A percentile compares a stretch with the other conserved stretches of the same genome.
Evolutionary conservation across 2,113 vertebrate species (phyloP).

Genomic region (Nycticryphes semicollaris): DNA sequence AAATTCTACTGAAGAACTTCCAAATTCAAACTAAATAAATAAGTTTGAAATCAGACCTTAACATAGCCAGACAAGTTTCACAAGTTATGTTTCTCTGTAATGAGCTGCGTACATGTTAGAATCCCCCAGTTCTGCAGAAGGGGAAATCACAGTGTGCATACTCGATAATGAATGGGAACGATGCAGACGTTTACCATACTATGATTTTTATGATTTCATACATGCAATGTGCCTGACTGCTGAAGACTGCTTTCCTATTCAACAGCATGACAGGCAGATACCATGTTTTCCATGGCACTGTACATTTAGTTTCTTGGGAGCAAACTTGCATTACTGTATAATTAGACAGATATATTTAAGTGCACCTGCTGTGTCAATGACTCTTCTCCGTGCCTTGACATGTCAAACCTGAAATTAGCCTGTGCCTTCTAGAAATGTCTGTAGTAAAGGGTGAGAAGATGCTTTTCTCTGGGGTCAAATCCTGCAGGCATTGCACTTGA

Average conservation of each 20-base stretch:
- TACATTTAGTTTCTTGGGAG: slow-evolving; percentile 61
- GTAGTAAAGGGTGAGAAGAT: not conserved
- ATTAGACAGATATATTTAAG: slow-evolving; percentile 64
- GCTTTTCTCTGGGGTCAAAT: not conserved
- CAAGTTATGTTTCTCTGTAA: not conserved
- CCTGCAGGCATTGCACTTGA: not conserved
- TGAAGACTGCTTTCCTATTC: not conserved
- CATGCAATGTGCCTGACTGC: not conserved
- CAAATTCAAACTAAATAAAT: not conserved
- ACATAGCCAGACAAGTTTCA: not conserved
- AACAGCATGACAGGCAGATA: slow-evolving; percentile 10
- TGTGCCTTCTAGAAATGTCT: not conserved
- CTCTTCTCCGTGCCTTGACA: slow-evolving; percentile 16
- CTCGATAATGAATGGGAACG: not conserved
- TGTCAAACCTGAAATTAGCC: slow-evolving; percentile 49
- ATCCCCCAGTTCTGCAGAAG: not conserved
- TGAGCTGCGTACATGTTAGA: not conserved
- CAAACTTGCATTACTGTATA: slow-evolving; percentile 47
- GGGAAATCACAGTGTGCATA: not conserved
- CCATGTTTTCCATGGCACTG: slow-evolving; percentile 1
- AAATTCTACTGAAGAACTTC: not conserved
- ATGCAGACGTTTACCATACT: not conserved
- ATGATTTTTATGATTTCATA: slow-evolving; percentile 14
- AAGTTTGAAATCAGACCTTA: not conserved
- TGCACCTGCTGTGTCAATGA: slow-evolving; percentile 56